Evolutionary conservation across 1,140 invertebrate species (phyloP), one percentile per base, ranked within the genome.

Genomic region (Apolygus lucorum): DNA sequence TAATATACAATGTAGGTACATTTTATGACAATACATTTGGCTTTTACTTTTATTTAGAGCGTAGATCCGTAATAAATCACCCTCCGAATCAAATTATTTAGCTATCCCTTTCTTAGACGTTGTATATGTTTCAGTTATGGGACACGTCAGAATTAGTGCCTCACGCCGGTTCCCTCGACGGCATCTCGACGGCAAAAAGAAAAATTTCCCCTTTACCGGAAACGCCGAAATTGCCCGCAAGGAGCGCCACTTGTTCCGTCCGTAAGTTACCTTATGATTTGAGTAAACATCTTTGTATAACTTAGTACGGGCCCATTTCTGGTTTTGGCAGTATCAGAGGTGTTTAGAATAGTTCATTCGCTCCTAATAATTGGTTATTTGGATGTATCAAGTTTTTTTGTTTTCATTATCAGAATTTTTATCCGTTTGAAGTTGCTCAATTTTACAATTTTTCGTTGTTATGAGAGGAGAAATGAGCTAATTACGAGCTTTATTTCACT

Each of bases 211-310:
- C 21, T 28, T 49, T 68, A 17, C 68, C 62, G 65, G 27, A 73
- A 59, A 59, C 54, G 67, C 67, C 70, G 70, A 72, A 69, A 52
- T 63, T 52, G 26, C 71, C 72, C 13, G 67, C 67, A 11, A 49
- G 79, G 68, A 81, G 81, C 75, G 82, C 84, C 62, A 83, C 83
- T 63, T 81, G 83, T 78, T 83, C 80, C 77, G 79, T 83, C 74
- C 81, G 84, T 85, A 83, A 83, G 83, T 81, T 77, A 71, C 26
- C 4, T 42, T 42, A 42, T 42, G n/a, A n/a, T n/a, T n/a, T n/a
- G n/a, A n/a, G n/a, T 70, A 70, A 68, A 68, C 63, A 49, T 17
- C 2, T 26, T 67, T 21, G 21, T 2, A 49, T 68, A 52, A 27
- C 13, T 54, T 49, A 17, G 25, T 28, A n/a, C n/a, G n/a, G n/a